Conservation (phyloP, 1,140 invertebrate genomes). For the Metaphire vulgaris region DNA sequence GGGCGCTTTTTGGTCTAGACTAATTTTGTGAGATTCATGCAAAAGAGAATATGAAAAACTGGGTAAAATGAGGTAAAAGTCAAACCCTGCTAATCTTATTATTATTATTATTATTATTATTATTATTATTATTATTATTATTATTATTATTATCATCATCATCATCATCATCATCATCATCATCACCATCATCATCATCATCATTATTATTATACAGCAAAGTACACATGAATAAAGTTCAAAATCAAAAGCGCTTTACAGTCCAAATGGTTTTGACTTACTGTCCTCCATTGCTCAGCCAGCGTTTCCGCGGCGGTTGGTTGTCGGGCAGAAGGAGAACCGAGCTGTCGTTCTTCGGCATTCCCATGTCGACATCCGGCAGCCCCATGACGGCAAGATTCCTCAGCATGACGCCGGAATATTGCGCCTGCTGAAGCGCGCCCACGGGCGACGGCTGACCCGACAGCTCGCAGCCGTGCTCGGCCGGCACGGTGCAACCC, state of each 20-base stretch:
- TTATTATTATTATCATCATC: too few species aligned
- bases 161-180: too few species aligned
- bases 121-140: too few species aligned
- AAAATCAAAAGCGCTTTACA: too few species aligned
- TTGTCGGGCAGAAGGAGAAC: constrained; percentile 10
- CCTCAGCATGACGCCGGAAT: background rate
- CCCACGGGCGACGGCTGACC: background rate
- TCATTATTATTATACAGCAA: too few species aligned
- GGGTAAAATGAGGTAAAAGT: constrained; percentile 38
- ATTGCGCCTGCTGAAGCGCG: background rate
- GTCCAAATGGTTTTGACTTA: background rate
- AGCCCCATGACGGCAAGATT: background rate
- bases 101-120: too few species aligned
- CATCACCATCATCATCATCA: too few species aligned
- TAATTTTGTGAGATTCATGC: too few species aligned
- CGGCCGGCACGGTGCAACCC: background rate
- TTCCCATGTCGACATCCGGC: background rate
- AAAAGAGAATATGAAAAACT: constrained; percentile 49
- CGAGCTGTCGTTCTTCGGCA: constrained; percentile 19
- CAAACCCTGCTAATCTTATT: too few species aligned
- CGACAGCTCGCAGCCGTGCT: background rate
- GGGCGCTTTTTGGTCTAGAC: too few species aligned
- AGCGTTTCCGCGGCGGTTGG: background rate
- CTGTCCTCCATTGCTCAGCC: constrained; percentile 8
- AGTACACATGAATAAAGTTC: too few species aligned